These are phyloP conservation scores for Brachionus sp. DNA, from an alignment of 1,140 invertebrate genomes.

Conservation along the genomic window DNA sequence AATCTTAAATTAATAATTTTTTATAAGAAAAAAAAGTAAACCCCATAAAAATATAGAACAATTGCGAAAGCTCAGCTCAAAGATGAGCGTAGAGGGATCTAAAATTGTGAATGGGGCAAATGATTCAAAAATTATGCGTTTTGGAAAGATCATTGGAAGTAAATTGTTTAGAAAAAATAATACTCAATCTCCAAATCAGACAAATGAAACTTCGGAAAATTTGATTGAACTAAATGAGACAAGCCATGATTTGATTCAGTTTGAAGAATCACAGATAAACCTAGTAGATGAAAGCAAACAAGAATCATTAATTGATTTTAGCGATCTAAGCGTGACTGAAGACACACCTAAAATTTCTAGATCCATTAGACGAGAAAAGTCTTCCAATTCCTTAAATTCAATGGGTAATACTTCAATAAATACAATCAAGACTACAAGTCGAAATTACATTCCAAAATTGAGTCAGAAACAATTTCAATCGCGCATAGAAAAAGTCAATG, in stretches of 20 bases:
- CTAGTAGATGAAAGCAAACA: not conserved
- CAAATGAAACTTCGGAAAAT: not conserved
- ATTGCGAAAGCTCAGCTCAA: not conserved
- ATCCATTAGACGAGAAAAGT: not conserved
- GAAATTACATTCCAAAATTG: slow-evolving; percentile 13
- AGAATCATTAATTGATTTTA: not conserved
- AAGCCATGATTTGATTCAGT: not conserved
- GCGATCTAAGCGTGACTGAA: not conserved
- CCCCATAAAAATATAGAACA: not conserved
- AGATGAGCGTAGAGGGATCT: not conserved
- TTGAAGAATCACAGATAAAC: not conserved
- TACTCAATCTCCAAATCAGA: not conserved
- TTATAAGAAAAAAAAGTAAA: not conserved
- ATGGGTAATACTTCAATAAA: not conserved
- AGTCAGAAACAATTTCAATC: not conserved
- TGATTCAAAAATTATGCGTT: not conserved
- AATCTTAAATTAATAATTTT: not conserved
- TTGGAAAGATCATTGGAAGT: not conserved
- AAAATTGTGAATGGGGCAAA: not conserved
- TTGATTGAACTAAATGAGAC: not conserved
- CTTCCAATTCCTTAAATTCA: slow-evolving; percentile 19
- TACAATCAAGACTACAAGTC: not conserved
- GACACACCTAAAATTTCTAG: not conserved
- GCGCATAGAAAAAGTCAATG: not conserved
- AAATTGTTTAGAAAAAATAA: slow-evolving; percentile 5